These are phyloP conservation scores for Stercorarius parasiticus DNA, from an alignment of 2,113 vertebrate genomes.

Conservation along the genomic window DNA sequence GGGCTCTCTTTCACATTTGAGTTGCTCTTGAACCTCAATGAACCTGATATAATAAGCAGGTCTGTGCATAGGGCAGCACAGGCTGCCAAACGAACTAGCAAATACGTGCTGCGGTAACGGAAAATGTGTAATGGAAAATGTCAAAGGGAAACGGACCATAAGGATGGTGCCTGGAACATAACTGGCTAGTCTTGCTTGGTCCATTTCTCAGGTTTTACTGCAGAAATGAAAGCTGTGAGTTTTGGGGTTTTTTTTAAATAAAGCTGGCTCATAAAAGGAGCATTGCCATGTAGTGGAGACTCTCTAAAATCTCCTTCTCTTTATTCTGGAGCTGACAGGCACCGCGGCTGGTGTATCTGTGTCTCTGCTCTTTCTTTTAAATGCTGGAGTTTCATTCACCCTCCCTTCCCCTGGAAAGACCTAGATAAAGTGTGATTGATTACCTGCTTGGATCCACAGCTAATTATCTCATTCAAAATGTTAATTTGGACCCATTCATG, in stretches of 20 bases:
- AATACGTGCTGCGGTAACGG: accelerated
- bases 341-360: neutral
- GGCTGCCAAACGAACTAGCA: neutral
- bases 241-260: neutral
- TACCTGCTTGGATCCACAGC: neutral
- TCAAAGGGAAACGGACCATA: neutral
- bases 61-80: neutral
- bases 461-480: slow-evolving; percentile 34
- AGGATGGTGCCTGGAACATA: neutral
- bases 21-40: neutral
- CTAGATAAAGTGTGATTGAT: slow-evolving; percentile 50
- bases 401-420: neutral
- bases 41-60: neutral
- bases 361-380: neutral
- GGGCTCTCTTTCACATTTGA: neutral
- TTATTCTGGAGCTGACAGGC: neutral
- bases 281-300: neutral
- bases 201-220: neutral
- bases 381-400: neutral
- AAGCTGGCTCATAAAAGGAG: neutral
- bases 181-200: neutral
- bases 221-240: neutral
- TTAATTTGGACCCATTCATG: slow-evolving; percentile 1
- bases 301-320: neutral
- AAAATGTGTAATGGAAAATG: neutral